Base-by-base conservation (phyloP, 2,888 invertebrate species). In the Thysanoteuthis rhombus region DNA sequence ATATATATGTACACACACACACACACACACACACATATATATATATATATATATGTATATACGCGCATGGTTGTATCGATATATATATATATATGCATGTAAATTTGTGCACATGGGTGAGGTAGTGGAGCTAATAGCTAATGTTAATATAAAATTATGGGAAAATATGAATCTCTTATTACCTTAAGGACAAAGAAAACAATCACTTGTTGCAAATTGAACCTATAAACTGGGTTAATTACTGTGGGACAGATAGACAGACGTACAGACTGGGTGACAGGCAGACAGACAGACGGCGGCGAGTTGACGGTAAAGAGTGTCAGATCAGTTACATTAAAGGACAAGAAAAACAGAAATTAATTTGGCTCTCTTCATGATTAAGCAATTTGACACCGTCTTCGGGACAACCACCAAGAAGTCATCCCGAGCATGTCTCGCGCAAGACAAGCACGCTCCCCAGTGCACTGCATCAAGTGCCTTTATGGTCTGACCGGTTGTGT, bases 161-260 rank as follows among this genome's bases (percentile, higher is more conserved):
- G 75, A 36, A 75, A 75, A 19, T n/a, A 75, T 16, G 12, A n/a
- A 12, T 25, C 75, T n/a, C 75, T n/a, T n/a, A 75, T 75, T 75
- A 75, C 75, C n/a, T 75, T 75, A 75, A n/a, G 75, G 75, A 75
- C 75, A 75, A 75, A 75, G 75, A 75, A 75, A 75, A 75, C 75
- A 75, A n/a, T 75, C 75, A 75, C 75, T 75, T 75, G 75, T 75
- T 16, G n/a, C 75, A 75, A 75, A 75, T 75, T 75, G n/a, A 36
- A n/a, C 36, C 36, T 19, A 16, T n/a, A 75, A 75, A 75, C n/a
- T 75, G 16, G 75, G 75, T 75, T 75, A 75, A 75, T 75, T 75
- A 36, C 75, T 75, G 75, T 75, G 75, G 36, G 75, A 75, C 75
- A 75, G 75, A 16, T n/a, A 75, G 75, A 75, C n/a, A 75, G 75